Conservation (phyloP, 2,888 invertebrate species). For the Drosophila anomelani region DNA sequence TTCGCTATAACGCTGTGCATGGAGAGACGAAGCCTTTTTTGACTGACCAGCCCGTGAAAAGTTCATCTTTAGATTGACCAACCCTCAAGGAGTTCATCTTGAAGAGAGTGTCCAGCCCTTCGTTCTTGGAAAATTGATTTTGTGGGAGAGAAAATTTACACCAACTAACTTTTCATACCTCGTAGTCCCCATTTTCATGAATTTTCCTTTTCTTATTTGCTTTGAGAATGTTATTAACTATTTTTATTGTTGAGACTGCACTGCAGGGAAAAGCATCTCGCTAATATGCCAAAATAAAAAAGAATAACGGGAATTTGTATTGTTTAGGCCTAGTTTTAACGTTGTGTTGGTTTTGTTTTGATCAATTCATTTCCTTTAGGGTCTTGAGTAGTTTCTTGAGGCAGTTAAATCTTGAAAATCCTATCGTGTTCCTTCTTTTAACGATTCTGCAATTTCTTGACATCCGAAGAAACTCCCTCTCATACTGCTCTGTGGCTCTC, state of each 20-base stretch:
- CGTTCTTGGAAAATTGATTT: no score
- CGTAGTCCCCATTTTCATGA: not conserved
- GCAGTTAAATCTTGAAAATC: not conserved
- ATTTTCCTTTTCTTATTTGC: not conserved
- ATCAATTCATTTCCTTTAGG: not conserved
- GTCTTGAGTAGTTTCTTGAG: not conserved
- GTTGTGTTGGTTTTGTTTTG: not conserved
- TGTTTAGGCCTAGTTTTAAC: not conserved
- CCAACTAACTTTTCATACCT: not conserved
- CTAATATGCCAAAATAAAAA: not conserved
- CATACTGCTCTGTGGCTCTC: slow-evolving; percentile 8
- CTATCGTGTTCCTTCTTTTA: not conserved
- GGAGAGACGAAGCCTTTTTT: slow-evolving; percentile 1
- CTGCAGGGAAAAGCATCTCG: not conserved
- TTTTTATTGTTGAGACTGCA: not conserved
- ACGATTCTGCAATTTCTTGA: not conserved
- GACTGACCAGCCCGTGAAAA: not conserved
- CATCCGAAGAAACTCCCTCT: slow-evolving; percentile 5
- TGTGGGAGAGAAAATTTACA: no score
- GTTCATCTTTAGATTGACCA: not conserved
- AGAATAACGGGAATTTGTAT: not conserved
- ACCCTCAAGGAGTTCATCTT: not conserved
- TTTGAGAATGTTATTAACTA: not conserved
- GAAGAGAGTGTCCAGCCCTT: not conserved
- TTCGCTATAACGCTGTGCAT: slow-evolving; percentile 6